Conservation (phyloP, 2,797 vertebrate species). For the Spondyliosoma cantharus region DNA sequence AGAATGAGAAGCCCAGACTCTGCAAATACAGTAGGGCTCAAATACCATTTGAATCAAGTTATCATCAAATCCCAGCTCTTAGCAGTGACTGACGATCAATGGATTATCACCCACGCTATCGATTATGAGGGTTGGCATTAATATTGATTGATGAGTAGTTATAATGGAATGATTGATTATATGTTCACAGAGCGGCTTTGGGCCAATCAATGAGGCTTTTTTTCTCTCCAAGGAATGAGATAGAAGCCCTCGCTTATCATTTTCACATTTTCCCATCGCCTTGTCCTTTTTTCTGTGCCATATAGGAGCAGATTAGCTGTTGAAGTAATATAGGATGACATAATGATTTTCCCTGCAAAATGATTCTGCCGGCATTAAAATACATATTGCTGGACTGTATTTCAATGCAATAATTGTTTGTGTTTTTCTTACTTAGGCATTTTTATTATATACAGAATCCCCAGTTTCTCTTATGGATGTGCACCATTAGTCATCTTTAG, state of each 20-base stretch:
- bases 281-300: conserved; percentile 24
- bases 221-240: conserved; percentile 68
- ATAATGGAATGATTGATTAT: conserved; percentile 80
- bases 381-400: background rate
- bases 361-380: conserved; percentile 17
- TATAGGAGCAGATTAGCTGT: conserved; percentile 51
- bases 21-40: conserved; percentile 61
- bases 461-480: too few relatives aligned
- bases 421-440: conserved; percentile 1
- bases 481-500: too few relatives aligned
- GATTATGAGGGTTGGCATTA: conserved; percentile 70
- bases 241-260: conserved; percentile 67
- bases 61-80: conserved; percentile 71
- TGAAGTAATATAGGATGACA: conserved; percentile 42
- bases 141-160: conserved; percentile 80
- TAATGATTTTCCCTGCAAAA: conserved; percentile 25
- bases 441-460: background rate
- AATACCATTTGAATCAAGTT: conserved; percentile 73
- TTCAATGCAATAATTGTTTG: background rate
- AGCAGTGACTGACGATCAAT: conserved; percentile 67
- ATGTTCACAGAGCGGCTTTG: conserved; percentile 68
- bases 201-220: conserved; percentile 72
- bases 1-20: conserved; percentile 55
- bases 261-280: conserved; percentile 62
- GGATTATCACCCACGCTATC: conserved; percentile 75